Evolutionary conservation across 2,888 invertebrate species (phyloP).

Genomic region (Brassicogethes aeneus): DNA sequence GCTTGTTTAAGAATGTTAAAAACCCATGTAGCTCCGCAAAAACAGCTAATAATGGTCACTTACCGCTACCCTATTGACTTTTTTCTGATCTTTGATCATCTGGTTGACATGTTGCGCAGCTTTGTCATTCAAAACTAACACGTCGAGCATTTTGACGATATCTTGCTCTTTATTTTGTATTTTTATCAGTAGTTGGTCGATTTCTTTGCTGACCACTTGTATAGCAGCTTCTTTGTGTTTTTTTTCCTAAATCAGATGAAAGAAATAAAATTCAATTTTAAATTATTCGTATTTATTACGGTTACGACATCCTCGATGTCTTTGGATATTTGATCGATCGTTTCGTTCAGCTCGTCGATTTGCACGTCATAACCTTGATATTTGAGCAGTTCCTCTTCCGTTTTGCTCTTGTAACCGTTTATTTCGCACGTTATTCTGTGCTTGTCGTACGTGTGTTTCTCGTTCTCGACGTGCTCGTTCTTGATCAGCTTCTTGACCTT

Average conservation of each 20-base stretch:
- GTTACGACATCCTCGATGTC: conserved; percentile 48
- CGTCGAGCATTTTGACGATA: conserved; percentile 55
- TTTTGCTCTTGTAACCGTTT: conserved; percentile 39
- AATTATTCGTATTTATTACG: conserved; percentile 20
- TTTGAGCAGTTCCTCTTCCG: conserved; percentile 47
- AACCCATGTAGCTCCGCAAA: too few species aligned
- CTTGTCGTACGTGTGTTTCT: conserved; percentile 52
- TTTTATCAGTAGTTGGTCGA: conserved; percentile 45
- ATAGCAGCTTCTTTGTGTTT: conserved; percentile 15
- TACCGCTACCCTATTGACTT: conserved; percentile 11
- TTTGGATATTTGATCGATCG: conserved; percentile 53
- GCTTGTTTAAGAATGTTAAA: too few species aligned
- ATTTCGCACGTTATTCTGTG: conserved; percentile 51
- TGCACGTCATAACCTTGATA: conserved; percentile 45
- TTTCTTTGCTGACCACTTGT: conserved; percentile 27
- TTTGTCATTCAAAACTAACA: conserved; percentile 60
- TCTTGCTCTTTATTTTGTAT: conserved; percentile 56
- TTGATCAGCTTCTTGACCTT: conserved; percentile 55
- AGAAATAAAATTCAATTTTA: conserved; percentile 4
- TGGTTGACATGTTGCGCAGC: conserved; percentile 45
- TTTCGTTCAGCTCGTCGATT: conserved; percentile 46
- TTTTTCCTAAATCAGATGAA: conserved; percentile 18
- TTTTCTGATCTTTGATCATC: conserved; percentile 12
- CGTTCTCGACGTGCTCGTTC: conserved; percentile 60
- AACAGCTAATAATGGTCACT: conserved; percentile 2